Evolutionary conservation across 1,140 invertebrate genomes (phyloP).

Genomic region (Papilio dardanus): DNA sequence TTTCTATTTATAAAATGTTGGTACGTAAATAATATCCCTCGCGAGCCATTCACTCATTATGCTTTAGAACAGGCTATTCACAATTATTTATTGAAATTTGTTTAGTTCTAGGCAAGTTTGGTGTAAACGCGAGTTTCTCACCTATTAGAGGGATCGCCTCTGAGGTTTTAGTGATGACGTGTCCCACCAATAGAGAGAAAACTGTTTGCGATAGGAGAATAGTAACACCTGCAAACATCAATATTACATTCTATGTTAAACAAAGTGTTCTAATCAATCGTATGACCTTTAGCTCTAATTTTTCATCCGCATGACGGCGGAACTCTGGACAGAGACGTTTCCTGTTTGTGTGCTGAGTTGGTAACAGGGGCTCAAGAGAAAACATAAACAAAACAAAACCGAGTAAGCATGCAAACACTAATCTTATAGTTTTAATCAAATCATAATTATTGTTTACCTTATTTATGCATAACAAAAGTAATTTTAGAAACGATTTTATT

Average conservation of each 20-base stretch:
- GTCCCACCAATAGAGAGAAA: conserved; percentile 98
- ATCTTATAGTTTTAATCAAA: conserved; percentile 46
- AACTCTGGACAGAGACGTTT: conserved; percentile 45
- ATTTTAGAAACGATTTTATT: conserved; percentile 31
- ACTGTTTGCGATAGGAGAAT: conserved; percentile 99
- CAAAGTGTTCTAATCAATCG: conserved; percentile 57
- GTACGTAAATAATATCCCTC: conserved; percentile 55
- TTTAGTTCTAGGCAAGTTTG: conserved; percentile 51
- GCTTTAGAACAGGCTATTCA: conserved; percentile 48
- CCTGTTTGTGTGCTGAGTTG: conserved; percentile 75
- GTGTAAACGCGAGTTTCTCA: conserved; percentile 82
- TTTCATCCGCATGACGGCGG: conserved; percentile 42
- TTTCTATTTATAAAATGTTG: conserved; percentile 15
- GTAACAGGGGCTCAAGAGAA: conserved; percentile 75
- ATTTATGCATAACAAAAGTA: conserved; percentile 12
- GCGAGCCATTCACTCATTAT: conserved; percentile 47
- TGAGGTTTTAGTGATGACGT: conserved; percentile 98
- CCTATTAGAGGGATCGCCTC: conserved; percentile 99
- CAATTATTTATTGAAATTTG: conserved; percentile 52
- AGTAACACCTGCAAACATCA: conserved; percentile 96
- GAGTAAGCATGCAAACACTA: conserved; percentile 72
- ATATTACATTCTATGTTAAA: conserved; percentile 73
- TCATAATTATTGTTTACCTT: conserved; percentile 33
- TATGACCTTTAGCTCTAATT: conserved; percentile 45
- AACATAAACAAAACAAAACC: conserved; percentile 75